Percentiles rank a stretch among this genome's conserved stretches.
These are phyloP conservation scores for Pachyramphus minor DNA, from an alignment of 2,113 vertebrate genomes.

Conservation along the genomic window DNA sequence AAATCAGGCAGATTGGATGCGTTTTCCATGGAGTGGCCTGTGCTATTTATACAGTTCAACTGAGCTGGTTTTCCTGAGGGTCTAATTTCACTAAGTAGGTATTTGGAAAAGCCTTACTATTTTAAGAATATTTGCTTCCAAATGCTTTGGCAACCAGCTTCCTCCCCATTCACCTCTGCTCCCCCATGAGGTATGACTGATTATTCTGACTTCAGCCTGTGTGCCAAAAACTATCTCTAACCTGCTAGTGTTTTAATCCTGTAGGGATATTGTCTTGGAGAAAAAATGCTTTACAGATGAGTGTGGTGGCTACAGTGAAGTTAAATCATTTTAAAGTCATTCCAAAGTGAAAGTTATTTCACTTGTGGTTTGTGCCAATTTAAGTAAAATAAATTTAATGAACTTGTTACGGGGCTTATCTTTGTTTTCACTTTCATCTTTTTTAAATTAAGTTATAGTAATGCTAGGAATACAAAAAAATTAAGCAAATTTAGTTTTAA, in stretches of 20 bases:
- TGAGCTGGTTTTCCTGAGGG: not conserved
- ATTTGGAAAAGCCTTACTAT: not conserved
- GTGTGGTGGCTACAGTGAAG: not conserved
- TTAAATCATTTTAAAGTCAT: slow-evolving; percentile 10
- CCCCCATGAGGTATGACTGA: not conserved
- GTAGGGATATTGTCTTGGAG: not conserved
- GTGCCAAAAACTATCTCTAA: not conserved
- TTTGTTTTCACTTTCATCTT: slow-evolving; percentile 32
- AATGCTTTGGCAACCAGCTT: not conserved
- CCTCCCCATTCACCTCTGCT: not conserved
- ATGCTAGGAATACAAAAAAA: not conserved
- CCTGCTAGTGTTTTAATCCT: not conserved
- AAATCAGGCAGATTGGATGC: not conserved
- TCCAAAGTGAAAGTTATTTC: slow-evolving; percentile 27
- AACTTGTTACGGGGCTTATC: not conserved
- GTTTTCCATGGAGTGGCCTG: not conserved
- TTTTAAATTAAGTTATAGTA: not conserved
- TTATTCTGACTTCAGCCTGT: not conserved
- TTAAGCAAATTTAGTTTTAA: slow-evolving; percentile 7
- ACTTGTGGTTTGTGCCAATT: not conserved
- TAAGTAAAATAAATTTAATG: slow-evolving; percentile 34
- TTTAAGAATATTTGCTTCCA: slow-evolving; percentile 7
- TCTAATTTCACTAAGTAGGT: slow-evolving; percentile 11
- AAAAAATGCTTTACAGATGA: not conserved
- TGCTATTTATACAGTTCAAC: not conserved